A percentile compares a stretch with the other conserved stretches of the same genome.
These are phyloP conservation scores for Protobothrops mucrosquamatus DNA, from an alignment of 2,113 vertebrate species.

Conservation along the genomic window DNA sequence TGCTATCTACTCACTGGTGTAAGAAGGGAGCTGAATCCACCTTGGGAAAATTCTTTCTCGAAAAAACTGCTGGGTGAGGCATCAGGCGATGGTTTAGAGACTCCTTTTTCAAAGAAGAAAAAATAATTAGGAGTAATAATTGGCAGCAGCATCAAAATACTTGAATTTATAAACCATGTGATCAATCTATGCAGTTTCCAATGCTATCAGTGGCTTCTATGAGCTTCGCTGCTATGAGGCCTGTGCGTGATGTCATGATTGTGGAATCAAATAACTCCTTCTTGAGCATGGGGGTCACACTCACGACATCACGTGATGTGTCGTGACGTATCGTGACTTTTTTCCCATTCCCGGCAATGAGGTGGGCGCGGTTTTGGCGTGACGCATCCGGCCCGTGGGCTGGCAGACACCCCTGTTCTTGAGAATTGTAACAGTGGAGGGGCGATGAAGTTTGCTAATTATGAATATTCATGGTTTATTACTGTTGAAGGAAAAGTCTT, in stretches of 20 bases:
- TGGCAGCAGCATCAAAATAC: background rate
- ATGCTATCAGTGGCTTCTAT: background rate
- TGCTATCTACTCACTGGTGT: background rate
- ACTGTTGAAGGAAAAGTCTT: too few species aligned
- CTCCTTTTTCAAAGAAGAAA: constrained; percentile 1
- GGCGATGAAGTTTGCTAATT: too few species aligned
- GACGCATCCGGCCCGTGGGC: too few species aligned
- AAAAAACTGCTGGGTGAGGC: background rate
- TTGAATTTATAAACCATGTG: background rate
- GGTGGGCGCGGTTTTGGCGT: too few species aligned
- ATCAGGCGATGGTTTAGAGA: background rate
- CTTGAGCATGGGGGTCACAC: too few species aligned
- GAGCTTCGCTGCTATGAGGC: background rate
- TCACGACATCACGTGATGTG: too few species aligned
- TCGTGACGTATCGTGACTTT: too few species aligned
- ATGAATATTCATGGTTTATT: too few species aligned
- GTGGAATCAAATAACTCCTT: background rate
- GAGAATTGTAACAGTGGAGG: too few species aligned
- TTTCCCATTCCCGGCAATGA: too few species aligned
- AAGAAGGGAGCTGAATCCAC: constrained; percentile 27
- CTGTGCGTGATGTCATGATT: background rate
- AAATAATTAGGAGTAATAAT: background rate
- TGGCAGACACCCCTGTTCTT: too few species aligned
- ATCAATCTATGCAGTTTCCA: background rate
- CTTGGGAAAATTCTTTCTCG: constrained; percentile 32